Evolutionary conservation across 2,113 vertebrate genomes (phyloP), one percentile per base, ranked within the genome.

Genomic region (Notiomystis cincta): DNA sequence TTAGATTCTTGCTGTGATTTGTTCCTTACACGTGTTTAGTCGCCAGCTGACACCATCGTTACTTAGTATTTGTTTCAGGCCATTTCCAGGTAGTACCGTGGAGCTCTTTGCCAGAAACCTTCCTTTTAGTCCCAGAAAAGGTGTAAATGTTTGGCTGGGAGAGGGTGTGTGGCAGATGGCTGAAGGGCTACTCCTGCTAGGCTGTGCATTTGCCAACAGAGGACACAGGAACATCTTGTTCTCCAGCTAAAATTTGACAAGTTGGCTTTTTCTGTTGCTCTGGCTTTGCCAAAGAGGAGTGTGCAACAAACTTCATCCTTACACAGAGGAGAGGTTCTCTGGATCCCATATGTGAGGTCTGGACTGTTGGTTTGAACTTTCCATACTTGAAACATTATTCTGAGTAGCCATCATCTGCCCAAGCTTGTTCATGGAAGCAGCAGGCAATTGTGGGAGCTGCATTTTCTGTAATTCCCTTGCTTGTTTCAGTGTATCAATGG

Each of bases 191-290:
- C 89, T 91, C 66, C 83, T 87, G 71, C 89, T 81, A 22, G 66
- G 56, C 76, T 91, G 70, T 86, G 5, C 72, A n/a, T 71, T 94
- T 95, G 92, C 91, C 93, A 84, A 2, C 62, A 79, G 91, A 81
- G 78, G 81, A 92, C 85, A 95, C 54, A 95, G 64, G 35, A 87
- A 28, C 86, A 77, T 82, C 83, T 93, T 97, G 95, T 97, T 96
- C 94, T 82, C 81, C 9, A 60, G 81, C 40, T 94, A 69, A 86
- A 73, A 95, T 91, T 73, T 82, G 92, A 77, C 48, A 61, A 75
- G 40, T 71, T 83, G 85, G 73, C 50, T 95, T 96, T 88, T 87
- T 54, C 66, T 67, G 30, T 67, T 71, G 38, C 89, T 87, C 24
- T 12, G 8, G 60, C 70, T 69, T 45, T 47, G 56, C 48, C 60